Evolutionary conservation across 1,140 invertebrate species (phyloP).

Genomic region (Bombus balteatus): DNA sequence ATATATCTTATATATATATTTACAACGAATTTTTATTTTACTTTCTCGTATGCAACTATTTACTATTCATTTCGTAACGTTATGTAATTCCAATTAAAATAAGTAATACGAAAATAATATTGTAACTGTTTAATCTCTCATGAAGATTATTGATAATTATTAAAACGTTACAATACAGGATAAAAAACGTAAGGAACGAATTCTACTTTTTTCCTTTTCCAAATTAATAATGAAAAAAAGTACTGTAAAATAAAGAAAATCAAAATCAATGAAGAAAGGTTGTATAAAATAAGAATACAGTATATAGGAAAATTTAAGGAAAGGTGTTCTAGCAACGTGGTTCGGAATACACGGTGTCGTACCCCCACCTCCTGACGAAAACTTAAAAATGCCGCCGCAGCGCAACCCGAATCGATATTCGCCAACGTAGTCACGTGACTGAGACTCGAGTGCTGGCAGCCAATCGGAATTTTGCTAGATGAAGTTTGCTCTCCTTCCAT

Average conservation of each 20-base stretch:
- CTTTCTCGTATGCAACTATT: not conserved
- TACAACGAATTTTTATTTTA: not conserved
- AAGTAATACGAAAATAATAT: not conserved
- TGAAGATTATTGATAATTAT: not conserved
- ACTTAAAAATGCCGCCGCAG: slow-evolving; percentile 91
- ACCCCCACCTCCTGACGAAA: slow-evolving; percentile 78
- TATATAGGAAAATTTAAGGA: slow-evolving; percentile 21
- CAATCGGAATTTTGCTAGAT: slow-evolving; percentile 64
- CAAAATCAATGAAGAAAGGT: not conserved
- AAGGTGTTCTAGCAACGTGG: slow-evolving; percentile 74
- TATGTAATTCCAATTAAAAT: not conserved
- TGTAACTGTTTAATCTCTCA: not conserved
- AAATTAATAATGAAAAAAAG: not conserved
- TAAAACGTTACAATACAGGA: not conserved
- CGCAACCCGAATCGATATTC: slow-evolving; percentile 88
- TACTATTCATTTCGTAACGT: not conserved
- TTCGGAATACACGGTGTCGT: slow-evolving; percentile 67
- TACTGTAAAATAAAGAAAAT: not conserved
- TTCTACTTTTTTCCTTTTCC: not conserved
- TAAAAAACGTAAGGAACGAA: not conserved
- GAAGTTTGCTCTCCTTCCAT: slow-evolving; percentile 55
- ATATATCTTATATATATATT: not conserved
- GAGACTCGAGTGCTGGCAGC: slow-evolving; percentile 80
- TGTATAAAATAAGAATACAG: slow-evolving; percentile 13
- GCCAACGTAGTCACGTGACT: slow-evolving; percentile 85